Evolutionary conservation across 2,113 vertebrate genomes (phyloP).

Genomic region (Syngnathus scovelli): DNA sequence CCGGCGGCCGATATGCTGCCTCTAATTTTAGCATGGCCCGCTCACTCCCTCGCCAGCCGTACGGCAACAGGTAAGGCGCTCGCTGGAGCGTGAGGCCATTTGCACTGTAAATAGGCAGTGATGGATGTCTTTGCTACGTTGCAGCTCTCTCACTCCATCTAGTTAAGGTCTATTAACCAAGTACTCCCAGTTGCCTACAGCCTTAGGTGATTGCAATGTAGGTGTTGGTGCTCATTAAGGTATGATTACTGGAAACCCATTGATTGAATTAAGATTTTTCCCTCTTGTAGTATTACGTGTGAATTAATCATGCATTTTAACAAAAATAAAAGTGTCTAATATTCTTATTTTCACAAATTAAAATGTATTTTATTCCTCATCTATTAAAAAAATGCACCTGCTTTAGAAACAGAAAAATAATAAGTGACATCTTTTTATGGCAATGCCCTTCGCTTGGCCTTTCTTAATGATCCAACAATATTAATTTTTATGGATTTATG

Average conservation of each 20-base stretch:
- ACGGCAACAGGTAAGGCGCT: conserved; percentile 62
- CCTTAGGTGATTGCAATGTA: not conserved
- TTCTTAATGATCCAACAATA: not conserved
- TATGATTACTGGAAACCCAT: not conserved
- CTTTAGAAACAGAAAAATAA: not conserved
- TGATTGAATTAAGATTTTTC: not conserved
- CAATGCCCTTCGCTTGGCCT: not conserved
- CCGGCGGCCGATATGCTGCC: conserved; percentile 44
- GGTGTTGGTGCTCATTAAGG: not conserved
- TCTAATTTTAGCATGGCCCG: conserved; percentile 63
- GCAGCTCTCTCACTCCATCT: conserved; percentile 23
- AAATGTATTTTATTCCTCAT: not conserved
- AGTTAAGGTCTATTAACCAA: not conserved
- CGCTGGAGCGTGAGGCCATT: conserved; percentile 53
- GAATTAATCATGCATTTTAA: not conserved
- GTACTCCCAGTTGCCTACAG: not conserved
- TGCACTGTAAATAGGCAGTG: conserved; percentile 56
- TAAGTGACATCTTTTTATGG: not conserved
- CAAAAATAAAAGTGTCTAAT: not conserved
- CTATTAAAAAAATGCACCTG: not conserved
- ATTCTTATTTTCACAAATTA: not conserved
- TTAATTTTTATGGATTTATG: not conserved
- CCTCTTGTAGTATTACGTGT: not conserved
- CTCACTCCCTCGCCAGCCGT: conserved; percentile 25
- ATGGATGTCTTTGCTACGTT: conserved; percentile 46